Conservation (phyloP, 2,113 vertebrate species). For the Cacatua alba region DNA sequence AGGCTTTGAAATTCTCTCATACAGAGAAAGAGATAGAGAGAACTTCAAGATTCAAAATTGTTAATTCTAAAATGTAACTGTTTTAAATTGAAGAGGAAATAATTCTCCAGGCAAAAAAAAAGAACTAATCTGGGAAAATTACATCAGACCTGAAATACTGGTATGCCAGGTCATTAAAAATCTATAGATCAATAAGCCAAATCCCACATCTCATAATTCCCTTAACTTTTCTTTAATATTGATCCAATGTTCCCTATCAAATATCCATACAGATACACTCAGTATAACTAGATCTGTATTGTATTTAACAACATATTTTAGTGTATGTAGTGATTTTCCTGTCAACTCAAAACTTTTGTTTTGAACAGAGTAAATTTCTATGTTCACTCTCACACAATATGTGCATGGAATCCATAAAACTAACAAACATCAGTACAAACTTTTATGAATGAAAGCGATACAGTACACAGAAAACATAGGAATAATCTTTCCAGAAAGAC, state of each 20-base stretch:
- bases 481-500: neutral
- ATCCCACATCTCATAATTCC: neutral
- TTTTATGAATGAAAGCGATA: neutral
- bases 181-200: neutral
- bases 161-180: neutral
- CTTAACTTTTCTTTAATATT: neutral
- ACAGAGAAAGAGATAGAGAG: neutral
- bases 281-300: neutral
- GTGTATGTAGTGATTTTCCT: neutral
- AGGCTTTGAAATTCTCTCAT: neutral
- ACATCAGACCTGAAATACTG: neutral
- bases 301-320: neutral
- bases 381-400: neutral
- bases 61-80: neutral
- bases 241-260: neutral
- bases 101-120: neutral
- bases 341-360: neutral
- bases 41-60: neutral
- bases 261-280: neutral
- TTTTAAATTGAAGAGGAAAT: neutral
- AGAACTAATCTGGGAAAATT: neutral
- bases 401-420: neutral
- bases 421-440: neutral
- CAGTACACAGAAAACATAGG: neutral
- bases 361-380: neutral